These are phyloP conservation scores for Tipula unca DNA, from an alignment of 2,888 invertebrate genomes.

Conservation along the genomic window DNA sequence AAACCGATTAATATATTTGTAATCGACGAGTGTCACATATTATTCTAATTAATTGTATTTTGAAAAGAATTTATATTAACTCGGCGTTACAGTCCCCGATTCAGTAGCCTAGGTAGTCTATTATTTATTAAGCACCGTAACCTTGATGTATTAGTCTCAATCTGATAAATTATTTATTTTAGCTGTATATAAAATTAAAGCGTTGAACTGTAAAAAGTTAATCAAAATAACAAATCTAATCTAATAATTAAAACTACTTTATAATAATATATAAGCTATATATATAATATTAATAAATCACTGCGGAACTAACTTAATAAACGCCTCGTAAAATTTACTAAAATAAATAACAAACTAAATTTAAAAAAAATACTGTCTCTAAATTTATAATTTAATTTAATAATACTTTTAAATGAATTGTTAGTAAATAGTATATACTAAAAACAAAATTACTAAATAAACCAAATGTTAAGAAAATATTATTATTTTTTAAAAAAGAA, in stretches of 20 bases:
- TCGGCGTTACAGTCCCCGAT: not conserved
- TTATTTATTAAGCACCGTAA: not conserved
- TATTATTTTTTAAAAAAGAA: constrained; percentile 18
- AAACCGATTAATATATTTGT: not conserved
- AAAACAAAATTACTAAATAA: constrained; percentile 17
- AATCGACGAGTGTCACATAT: not conserved
- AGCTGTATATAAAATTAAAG: not conserved
- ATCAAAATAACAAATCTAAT: not conserved
- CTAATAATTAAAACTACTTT: not conserved
- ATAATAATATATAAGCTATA: not conserved
- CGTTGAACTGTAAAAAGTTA: not conserved
- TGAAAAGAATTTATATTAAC: not conserved
- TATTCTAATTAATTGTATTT: not conserved
- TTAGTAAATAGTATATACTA: constrained; percentile 8
- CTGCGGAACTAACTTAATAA: not conserved
- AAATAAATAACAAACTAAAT: constrained; percentile 20
- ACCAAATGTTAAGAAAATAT: not conserved
- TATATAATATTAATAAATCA: not conserved
- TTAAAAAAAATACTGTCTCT: not conserved
- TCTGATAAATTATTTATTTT: not conserved
- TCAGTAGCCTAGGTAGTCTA: not conserved
- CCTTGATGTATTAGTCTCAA: not conserved
- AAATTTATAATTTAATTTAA: not conserved
- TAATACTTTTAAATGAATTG: not conserved
- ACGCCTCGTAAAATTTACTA: not conserved